phyloP scores from a whole-genome alignment of 2,113 vertebrate genomes.

The Lampris megalopsis region DNA sequence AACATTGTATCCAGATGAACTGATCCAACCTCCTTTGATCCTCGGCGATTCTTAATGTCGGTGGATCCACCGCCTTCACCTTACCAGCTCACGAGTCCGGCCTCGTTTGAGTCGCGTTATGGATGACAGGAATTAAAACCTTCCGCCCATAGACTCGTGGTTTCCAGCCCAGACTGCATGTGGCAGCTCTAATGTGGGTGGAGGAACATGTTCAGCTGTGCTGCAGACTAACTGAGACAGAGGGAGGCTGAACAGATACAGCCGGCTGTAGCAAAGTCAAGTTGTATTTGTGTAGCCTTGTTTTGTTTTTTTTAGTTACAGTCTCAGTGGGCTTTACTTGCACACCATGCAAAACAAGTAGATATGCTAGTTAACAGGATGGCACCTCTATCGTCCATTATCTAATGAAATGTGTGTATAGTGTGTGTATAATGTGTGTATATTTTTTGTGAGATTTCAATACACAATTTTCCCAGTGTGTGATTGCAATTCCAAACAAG shows the following conservation, averaged over 20 bases:
- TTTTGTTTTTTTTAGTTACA: too few species aligned
- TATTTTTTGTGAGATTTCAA: not conserved
- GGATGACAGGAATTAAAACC: not conserved
- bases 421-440: not conserved
- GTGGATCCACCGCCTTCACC: slow-evolving; percentile 19
- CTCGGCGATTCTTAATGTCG: slow-evolving; percentile 48
- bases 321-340: too few species aligned
- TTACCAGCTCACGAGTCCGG: slow-evolving; percentile 10
- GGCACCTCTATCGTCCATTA: not conserved
- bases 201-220: not conserved
- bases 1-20: too few species aligned
- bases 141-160: not conserved
- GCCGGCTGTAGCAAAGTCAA: too few species aligned
- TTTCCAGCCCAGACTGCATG: slow-evolving; percentile 2
- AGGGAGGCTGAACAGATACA: not conserved
- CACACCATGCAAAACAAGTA: too few species aligned
- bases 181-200: not conserved
- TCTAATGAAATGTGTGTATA: not conserved
- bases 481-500: not conserved
- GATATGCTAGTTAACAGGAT: too few species aligned
- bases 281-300: too few species aligned
- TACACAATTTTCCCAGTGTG: not conserved
- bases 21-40: not conserved
- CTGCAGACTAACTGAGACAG: not conserved
- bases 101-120: not conserved